Evolutionary conservation across 37 sponge, comb jelly and placozoan species (phyloP).

Genomic region (Bolinopsis microptera): DNA sequence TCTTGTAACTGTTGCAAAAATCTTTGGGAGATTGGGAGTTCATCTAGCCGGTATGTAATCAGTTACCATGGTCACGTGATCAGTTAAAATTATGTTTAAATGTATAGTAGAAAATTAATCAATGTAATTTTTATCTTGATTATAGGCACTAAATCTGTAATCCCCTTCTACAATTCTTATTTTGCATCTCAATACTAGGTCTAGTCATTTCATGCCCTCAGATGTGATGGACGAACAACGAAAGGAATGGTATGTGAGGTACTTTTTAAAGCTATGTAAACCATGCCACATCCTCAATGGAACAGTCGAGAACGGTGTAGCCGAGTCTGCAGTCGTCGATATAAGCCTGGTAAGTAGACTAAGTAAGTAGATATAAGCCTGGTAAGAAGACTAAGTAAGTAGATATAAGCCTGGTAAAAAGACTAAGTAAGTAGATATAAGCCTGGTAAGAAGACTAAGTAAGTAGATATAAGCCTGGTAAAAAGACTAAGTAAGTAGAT

Average conservation of each 20-base stretch:
- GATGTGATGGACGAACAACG: neutral
- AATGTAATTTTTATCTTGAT: too few relatives aligned
- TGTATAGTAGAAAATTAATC: too few relatives aligned
- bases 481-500: too few relatives aligned
- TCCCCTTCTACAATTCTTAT: neutral
- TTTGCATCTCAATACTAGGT: neutral
- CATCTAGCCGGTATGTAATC: neutral
- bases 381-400: too few relatives aligned
- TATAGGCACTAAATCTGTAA: too few relatives aligned
- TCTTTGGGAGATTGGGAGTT: constrained; percentile 12
- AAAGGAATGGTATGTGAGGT: constrained; percentile 58
- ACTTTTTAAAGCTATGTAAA: constrained; percentile 14
- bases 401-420: too few relatives aligned
- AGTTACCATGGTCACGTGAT: neutral
- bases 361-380: too few relatives aligned
- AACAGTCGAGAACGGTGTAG: neutral
- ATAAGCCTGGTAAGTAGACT: constrained; percentile 6
- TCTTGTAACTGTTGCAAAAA: constrained; percentile 27
- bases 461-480: too few relatives aligned
- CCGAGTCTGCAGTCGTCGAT: neutral
- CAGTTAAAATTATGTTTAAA: too few relatives aligned
- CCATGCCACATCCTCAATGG: neutral
- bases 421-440: too few relatives aligned
- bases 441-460: too few relatives aligned
- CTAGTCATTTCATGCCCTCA: neutral